A percentile compares a stretch with the other conserved stretches of the same genome.
Evolutionary conservation across 2,888 invertebrate genomes (phyloP).

Genomic region (Caenorhabditis sp.): DNA sequence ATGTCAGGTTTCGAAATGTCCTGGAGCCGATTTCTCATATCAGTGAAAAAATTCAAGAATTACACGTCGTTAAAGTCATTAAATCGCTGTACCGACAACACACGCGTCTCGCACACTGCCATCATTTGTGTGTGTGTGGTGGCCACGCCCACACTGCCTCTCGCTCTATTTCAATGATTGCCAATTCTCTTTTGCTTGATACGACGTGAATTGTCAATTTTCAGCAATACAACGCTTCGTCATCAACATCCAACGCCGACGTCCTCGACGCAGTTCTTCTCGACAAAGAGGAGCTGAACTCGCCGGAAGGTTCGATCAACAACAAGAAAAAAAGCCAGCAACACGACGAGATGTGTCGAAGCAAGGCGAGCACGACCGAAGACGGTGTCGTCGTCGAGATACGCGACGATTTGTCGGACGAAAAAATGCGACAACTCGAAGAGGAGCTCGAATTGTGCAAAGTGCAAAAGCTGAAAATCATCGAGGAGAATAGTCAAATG

Average conservation of each 20-base stretch:
- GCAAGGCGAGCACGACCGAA: constrained; percentile 25
- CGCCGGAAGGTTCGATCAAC: neutral
- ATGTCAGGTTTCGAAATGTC: no score
- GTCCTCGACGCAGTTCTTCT: constrained; percentile 47
- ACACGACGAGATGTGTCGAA: constrained; percentile 28
- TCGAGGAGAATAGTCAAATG: neutral
- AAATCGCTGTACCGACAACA: no score
- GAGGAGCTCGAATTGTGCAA: constrained; percentile 14
- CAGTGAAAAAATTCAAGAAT: no score
- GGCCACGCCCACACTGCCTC: no score
- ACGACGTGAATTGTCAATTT: neutral
- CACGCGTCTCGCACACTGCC: no score
- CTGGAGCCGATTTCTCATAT: no score
- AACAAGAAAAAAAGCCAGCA: constrained; percentile 20
- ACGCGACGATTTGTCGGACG: constrained; percentile 32
- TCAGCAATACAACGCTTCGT: constrained; percentile 39
- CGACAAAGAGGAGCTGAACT: constrained; percentile 43
- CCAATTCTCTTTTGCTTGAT: no score
- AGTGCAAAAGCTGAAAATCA: neutral
- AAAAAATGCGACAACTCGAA: constrained; percentile 25
- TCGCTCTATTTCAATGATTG: no score
- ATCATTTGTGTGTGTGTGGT: no score
- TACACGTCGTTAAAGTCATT: no score
- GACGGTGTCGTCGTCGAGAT: constrained; percentile 32
- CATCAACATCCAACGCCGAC: constrained; percentile 44